These are phyloP conservation scores for Stegana nigrithorax DNA, from an alignment of 2,888 invertebrate genomes.

Conservation along the genomic window DNA sequence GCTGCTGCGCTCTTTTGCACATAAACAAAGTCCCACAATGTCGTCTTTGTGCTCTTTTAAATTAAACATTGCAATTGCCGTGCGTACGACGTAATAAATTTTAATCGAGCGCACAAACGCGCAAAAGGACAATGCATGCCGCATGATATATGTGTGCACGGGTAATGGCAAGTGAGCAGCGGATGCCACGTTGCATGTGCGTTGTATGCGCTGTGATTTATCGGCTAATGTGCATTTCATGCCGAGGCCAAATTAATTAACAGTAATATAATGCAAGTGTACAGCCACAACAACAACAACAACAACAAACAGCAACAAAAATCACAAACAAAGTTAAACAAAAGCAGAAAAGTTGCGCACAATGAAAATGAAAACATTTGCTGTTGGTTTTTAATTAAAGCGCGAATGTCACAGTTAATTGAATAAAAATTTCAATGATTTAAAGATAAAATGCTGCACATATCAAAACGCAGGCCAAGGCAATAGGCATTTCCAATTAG, in stretches of 20 bases:
- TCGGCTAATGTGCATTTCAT: constrained; percentile 45
- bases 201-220: constrained; percentile 37
- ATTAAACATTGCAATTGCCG: constrained; percentile 27
- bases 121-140: constrained; percentile 12
- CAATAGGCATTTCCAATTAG: constrained; percentile 48
- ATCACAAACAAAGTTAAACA: not conserved
- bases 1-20: too few relatives aligned
- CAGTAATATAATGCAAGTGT: constrained; percentile 34
- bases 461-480: constrained; percentile 2
- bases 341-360: not conserved
- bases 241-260: constrained; percentile 57
- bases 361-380: constrained; percentile 6
- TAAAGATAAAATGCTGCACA: constrained; percentile 35
- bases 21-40: too few relatives aligned
- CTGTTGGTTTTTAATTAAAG: constrained; percentile 60
- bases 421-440: constrained; percentile 45
- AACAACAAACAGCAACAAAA: not conserved
- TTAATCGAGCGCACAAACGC: not conserved
- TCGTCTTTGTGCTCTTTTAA: constrained; percentile 44
- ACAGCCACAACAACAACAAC: not conserved
- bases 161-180: too few relatives aligned
- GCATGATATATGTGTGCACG: constrained; percentile 8
- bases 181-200: not conserved
- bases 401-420: constrained; percentile 31
- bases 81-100: constrained; percentile 6